Evolutionary conservation across 2,113 vertebrate genomes (phyloP), one percentile per base, ranked within the genome.

Genomic region (Piaya cayana): DNA sequence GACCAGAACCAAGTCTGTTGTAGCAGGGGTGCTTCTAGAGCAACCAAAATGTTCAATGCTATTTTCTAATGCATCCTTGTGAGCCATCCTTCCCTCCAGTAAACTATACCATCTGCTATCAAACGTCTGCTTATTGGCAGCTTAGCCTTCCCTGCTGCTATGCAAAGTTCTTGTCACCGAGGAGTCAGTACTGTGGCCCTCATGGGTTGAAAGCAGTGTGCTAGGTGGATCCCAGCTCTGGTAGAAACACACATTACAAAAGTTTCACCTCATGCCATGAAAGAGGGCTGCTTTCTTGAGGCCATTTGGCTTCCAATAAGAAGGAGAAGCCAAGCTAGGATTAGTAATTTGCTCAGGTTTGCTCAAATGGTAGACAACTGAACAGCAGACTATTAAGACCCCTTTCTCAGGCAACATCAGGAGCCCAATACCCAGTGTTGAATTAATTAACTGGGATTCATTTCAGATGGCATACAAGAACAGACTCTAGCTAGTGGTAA

Each of bases 131-230:
- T 42, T 50, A 27, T 15, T 3, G 1, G 43, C 19, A 83, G 30
- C 34, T 76, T 45, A 79, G 26, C 22, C 26, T 53, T 86, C 39
- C 17, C 34, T 52, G 22, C 8, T 45, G 71, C 37, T 22, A 2
- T 0, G 2, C 3, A 11, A 89, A 76, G 21, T 16, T 63, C 36
- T 36, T 55, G 1, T 15, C 4, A 6, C 7, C 42, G 27, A 76
- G 32, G 21, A 83, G 19, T 14, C 29, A 81, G 19, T 22, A 19
- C 53, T 50, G n/a, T 42, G 50, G 27, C 23, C 9, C 11, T 34
- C 21, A 25, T 2, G 10, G 34, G 43, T 37, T 25, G 23, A 52
- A 4, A 80, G 21, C 36, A 64, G 12, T 13, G 8, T 26, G 20
- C 43, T 23, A 85, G 62, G 12, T 39, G 16, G 49, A 79, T 3